Evolutionary conservation across 2,113 vertebrate species (phyloP).

Genomic region (Pterophyllum scalare): DNA sequence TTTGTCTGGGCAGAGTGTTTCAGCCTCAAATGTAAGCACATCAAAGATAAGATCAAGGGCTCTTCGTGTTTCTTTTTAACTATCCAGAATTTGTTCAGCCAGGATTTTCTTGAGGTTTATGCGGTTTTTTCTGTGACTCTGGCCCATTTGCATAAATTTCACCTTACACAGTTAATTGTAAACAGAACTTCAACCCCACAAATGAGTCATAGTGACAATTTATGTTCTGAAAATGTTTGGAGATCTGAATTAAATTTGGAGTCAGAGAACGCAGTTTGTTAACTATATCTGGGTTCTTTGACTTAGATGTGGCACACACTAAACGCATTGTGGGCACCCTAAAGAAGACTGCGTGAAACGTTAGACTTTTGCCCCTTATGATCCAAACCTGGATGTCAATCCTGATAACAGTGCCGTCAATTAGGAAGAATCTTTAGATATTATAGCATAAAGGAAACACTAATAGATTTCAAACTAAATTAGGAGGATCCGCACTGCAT

Average conservation of each 20-base stretch:
- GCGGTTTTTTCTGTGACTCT: slow-evolving; percentile 37
- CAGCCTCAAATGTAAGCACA: slow-evolving; percentile 50
- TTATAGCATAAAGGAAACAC: slow-evolving; percentile 33
- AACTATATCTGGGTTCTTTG: slow-evolving; percentile 6
- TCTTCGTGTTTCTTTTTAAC: slow-evolving; percentile 24
- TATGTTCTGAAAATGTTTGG: slow-evolving; percentile 28
- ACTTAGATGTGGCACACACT: slow-evolving; percentile 1
- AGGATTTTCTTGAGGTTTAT: slow-evolving; percentile 45
- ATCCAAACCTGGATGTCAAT: slow-evolving; percentile 41
- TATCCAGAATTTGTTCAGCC: slow-evolving; percentile 48
- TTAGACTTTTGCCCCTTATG: slow-evolving; percentile 38
- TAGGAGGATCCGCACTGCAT: slow-evolving; percentile 28
- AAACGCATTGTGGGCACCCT: not conserved
- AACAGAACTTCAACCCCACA: slow-evolving; percentile 39
- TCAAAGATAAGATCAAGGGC: slow-evolving; percentile 48
- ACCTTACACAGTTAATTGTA: slow-evolving; percentile 53
- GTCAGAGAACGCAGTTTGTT: slow-evolving; percentile 8
- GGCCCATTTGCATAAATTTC: slow-evolving; percentile 29
- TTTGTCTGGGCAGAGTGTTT: slow-evolving; percentile 49
- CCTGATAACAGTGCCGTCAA: slow-evolving; percentile 49
- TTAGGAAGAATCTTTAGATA: slow-evolving; percentile 31
- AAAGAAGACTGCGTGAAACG: slow-evolving; percentile 31
- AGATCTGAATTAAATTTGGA: slow-evolving; percentile 37
- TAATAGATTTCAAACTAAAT: slow-evolving; percentile 61
- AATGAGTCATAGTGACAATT: slow-evolving; percentile 19